Base-by-base conservation (phyloP, 2,797 vertebrate genomes). In the Sebastes diploproa region DNA sequence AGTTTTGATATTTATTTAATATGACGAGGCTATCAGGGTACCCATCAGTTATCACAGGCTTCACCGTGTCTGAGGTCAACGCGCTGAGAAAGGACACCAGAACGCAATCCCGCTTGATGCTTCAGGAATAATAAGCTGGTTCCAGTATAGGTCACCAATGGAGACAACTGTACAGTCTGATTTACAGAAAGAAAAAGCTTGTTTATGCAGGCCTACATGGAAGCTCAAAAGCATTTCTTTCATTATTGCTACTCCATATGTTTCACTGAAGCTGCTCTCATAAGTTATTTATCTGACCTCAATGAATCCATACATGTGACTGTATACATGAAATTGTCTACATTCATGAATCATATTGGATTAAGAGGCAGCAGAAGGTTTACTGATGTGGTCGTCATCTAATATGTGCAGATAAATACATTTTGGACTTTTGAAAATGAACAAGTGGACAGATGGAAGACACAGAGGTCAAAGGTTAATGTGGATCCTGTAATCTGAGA, bases 401-500 rank as follows among this genome's bases (percentile, higher is more conserved):
- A 69, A 63, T 50, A 20, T 38, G 25, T 6, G n/a, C 50, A 64
- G 22, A 42, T 12, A 32, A 30, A 79, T 54, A 55, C 59, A 75
- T 68, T 34, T 7, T 30, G 5, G 27, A 56, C 27, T 32, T 65
- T 36, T 18, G 36, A 63, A 72, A 75, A 64, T 13, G 1, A 65
- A 69, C 29, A 34, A 12, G 9, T 29, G 56, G 14, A 62, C 22
- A 27, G 30, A 64, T 14, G 5, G 72, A 64, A 13, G 68, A 60
- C 16, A 59, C 25, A 6, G 18, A 16, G 76, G 65, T 7, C 50
- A 83, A 75, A 83, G 84, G 88, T 86, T 84, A 87, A 86, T 83
- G 73, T 29, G 64, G 69, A 84, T 80, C 52, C 63, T 75, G 82
- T 88, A 88, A 89, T 85, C 74, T 81, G 88, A 92, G 84, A 64